phyloP scores from a whole-genome alignment of 2,797 vertebrate genomes.

The Gambelia wislizenii region DNA sequence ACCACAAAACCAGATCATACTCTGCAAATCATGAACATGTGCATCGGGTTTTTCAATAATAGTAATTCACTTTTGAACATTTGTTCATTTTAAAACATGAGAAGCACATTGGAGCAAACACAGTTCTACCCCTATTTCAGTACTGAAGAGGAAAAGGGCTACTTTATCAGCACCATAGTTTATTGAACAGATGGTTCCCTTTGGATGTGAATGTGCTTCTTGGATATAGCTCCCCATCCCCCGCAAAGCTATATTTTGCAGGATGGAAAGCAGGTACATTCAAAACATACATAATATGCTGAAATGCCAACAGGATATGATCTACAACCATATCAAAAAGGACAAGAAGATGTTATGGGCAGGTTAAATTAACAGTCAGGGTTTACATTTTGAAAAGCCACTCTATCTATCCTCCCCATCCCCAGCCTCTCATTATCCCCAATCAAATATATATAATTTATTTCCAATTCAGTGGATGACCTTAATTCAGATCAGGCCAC shows the following conservation, averaged over 20 bases:
- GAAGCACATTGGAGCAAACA: constrained; percentile 60
- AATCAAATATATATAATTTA: constrained; percentile 28
- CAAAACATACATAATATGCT: constrained; percentile 65
- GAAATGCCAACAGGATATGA: constrained; percentile 64
- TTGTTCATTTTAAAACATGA: constrained; percentile 50
- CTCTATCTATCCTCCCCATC: constrained; percentile 57
- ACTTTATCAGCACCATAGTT: constrained; percentile 55
- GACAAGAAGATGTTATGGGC: constrained; percentile 58
- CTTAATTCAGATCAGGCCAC: constrained; percentile 76
- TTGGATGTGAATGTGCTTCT: constrained; percentile 49
- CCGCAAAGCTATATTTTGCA: constrained; percentile 40
- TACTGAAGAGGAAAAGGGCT: constrained; percentile 48
- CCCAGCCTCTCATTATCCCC: constrained; percentile 55
- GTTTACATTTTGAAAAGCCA: constrained; percentile 60
- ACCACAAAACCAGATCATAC: constrained; percentile 61
- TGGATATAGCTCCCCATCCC: constrained; percentile 22
- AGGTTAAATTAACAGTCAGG: constrained; percentile 57
- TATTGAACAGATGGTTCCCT: constrained; percentile 49
- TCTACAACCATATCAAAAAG: constrained; percentile 53
- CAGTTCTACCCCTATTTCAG: constrained; percentile 41
- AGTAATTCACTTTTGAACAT: constrained; percentile 49
- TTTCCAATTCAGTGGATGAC: constrained; percentile 67
- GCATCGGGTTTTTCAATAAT: constrained; percentile 37
- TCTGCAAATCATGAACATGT: constrained; percentile 50
- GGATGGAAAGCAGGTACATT: constrained; percentile 56